Evolutionary conservation across 2,888 invertebrate species (phyloP).

Genomic region (Chrysopilus asiliformis): DNA sequence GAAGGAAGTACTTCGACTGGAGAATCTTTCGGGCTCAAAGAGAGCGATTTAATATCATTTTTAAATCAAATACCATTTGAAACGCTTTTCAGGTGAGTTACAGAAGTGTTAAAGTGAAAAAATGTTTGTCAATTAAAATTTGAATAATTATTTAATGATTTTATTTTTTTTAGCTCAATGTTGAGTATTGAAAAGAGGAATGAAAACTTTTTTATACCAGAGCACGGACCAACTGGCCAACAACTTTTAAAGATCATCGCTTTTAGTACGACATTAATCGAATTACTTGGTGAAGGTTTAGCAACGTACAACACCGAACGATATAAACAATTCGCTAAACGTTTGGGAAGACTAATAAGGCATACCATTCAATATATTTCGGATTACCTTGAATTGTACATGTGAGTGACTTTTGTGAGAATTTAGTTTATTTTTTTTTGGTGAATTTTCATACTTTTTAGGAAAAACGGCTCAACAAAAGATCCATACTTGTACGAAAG

Average conservation of each 20-base stretch:
- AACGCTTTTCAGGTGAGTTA: conserved; percentile 43
- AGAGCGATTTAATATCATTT: conserved; percentile 63
- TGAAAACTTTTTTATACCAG: conserved; percentile 36
- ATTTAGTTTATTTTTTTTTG: background rate
- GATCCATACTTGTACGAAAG: conserved; percentile 41
- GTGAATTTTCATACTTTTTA: conserved; percentile 12
- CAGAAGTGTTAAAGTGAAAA: conserved; percentile 7
- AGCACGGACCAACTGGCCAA: conserved; percentile 41
- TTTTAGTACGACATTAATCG: conserved; percentile 51
- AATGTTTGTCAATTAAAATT: conserved; percentile 3
- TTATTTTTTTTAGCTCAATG: conserved; percentile 30
- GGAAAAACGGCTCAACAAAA: conserved; percentile 29
- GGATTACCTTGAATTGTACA: conserved; percentile 41
- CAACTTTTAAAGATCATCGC: conserved; percentile 54
- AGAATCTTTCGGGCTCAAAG: conserved; percentile 47
- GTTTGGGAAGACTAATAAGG: conserved; percentile 50
- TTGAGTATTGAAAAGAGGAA: conserved; percentile 26
- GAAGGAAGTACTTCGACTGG: conserved; percentile 52
- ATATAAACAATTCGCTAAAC: conserved; percentile 50
- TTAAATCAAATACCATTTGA: conserved; percentile 63
- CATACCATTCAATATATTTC: conserved; percentile 60
- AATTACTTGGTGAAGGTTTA: conserved; percentile 50
- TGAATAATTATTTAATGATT: background rate
- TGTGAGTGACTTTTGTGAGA: conserved; percentile 18
- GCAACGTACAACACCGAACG: conserved; percentile 47